Percentiles rank a stretch among this genome's conserved stretches.
phyloP scores from a whole-genome alignment of 2,113 vertebrate genomes.

The Setophaga coronata region DNA sequence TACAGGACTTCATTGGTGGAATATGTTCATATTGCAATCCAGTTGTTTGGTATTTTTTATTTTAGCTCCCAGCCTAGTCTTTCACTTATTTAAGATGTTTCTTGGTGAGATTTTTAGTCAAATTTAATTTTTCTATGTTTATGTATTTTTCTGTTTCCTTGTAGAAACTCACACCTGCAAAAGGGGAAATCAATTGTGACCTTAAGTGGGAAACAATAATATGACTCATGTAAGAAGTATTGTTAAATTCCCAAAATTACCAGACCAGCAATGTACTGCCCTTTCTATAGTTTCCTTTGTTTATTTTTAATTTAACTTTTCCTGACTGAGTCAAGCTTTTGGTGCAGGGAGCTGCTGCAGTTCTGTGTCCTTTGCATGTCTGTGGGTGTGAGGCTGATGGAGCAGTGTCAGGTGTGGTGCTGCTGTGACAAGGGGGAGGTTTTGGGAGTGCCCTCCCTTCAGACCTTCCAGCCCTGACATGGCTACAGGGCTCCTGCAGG shows the following conservation, averaged over 20 bases:
- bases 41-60: neutral
- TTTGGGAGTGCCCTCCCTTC: rapidly evolving
- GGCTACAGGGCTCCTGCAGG: neutral
- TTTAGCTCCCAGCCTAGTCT: neutral
- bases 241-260: neutral
- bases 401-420: neutral
- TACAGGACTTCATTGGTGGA: neutral
- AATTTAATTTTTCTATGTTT: neutral
- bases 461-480: rapidly evolving
- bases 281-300: neutral
- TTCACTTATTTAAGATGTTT: neutral
- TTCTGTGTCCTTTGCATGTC: neutral
- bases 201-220: neutral
- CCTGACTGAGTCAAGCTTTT: neutral
- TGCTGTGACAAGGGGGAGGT: neutral
- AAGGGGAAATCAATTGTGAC: neutral
- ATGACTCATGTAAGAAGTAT: neutral
- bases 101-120: neutral
- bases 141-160: neutral
- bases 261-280: neutral
- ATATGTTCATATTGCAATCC: neutral
- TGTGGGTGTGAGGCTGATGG: rapidly evolving
- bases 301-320: neutral
- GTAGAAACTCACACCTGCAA: neutral
- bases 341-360: neutral